Evolutionary conservation across 2,888 invertebrate species (phyloP).

Genomic region (Drosophila suboccidentalis): DNA sequence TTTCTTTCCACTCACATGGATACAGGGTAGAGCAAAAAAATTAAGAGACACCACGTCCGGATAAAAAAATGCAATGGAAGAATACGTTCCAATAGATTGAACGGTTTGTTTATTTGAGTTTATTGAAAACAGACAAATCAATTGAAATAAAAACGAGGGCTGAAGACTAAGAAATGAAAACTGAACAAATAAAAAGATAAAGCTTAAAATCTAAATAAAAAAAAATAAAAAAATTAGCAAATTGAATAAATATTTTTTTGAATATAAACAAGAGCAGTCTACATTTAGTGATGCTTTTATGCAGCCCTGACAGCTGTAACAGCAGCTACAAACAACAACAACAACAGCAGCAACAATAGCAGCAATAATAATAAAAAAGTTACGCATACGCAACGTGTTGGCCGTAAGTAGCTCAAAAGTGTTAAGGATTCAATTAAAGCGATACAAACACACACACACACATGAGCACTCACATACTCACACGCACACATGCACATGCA

Average conservation of each 20-base stretch:
- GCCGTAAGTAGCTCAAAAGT: conserved; percentile 82
- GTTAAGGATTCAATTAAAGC: conserved; percentile 84
- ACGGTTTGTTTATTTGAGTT: conserved; percentile 73
- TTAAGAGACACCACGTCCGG: conserved; percentile 13
- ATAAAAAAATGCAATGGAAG: conserved; percentile 31
- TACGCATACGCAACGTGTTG: conserved; percentile 78
- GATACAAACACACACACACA: conserved; percentile 65
- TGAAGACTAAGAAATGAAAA: conserved; percentile 29
- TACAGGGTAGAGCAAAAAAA: conserved; percentile 3
- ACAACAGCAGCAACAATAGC: conserved; percentile 26
- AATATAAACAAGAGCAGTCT: not conserved
- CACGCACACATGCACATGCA: conserved; percentile 10
- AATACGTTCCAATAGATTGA: conserved; percentile 56
- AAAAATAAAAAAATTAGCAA: not conserved
- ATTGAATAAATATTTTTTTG: not conserved
- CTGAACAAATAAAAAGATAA: not conserved
- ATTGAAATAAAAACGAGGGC: conserved; percentile 71
- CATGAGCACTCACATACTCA: conserved; percentile 7
- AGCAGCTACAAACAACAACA: conserved; percentile 34
- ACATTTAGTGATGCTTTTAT: not conserved
- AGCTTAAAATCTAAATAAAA: not conserved
- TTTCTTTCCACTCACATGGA: no score
- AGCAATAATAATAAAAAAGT: conserved; percentile 67
- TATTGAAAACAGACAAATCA: conserved; percentile 79
- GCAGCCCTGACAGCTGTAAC: conserved; percentile 54